Evolutionary conservation across 2,797 vertebrate species (phyloP).

Genomic region (Clarias fuscus): DNA sequence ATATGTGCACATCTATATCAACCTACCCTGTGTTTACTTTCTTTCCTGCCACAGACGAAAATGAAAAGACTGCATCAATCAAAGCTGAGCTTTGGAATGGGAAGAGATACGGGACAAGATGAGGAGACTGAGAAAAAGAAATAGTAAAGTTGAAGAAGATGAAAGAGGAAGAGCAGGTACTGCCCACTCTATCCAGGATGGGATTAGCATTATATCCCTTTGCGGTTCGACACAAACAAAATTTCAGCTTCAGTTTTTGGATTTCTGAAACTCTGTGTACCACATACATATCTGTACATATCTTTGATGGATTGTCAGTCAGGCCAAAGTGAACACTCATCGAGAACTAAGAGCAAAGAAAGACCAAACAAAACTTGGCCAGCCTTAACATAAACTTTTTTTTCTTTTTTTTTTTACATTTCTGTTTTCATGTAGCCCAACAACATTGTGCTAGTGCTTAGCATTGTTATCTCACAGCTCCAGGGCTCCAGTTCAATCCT

Average conservation of each 20-base stretch:
- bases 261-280: too few species aligned
- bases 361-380: background rate
- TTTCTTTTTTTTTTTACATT: background rate
- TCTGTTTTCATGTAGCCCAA: background rate
- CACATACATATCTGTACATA: too few species aligned
- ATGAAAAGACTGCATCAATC: background rate
- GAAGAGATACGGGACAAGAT: background rate
- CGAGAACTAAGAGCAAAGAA: background rate
- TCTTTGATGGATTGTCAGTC: background rate
- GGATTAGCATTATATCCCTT: slow-evolving; percentile 5
- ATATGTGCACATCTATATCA: too few species aligned
- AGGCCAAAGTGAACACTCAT: background rate
- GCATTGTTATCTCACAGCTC: background rate
- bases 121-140: background rate
- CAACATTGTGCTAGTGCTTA: background rate
- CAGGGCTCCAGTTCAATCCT: background rate
- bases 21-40: too few species aligned
- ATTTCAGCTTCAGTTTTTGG: too few species aligned
- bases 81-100: background rate
- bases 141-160: too few species aligned
- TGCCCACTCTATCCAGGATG: background rate
- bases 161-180: background rate
- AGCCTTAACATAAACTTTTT: background rate
- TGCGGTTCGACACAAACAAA: background rate
- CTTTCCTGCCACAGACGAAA: background rate